Conservation (phyloP, 2,888 invertebrate genomes). For the Cacoxenus indagator region DNA sequence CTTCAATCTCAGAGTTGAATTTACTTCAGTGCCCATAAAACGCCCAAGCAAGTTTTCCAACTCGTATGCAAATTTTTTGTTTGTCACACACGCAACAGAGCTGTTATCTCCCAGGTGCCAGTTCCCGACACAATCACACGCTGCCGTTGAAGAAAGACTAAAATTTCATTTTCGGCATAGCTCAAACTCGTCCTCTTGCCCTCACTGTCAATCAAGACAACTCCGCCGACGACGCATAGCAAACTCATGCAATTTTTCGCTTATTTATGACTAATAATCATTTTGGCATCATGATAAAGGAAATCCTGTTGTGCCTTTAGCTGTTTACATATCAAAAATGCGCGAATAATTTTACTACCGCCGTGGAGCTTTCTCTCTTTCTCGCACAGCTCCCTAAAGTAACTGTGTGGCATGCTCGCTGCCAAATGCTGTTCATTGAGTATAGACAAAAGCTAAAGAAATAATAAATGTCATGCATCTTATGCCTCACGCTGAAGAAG, state of each 20-base stretch:
- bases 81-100: not conserved
- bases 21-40: too few relatives aligned
- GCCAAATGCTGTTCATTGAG: too few relatives aligned
- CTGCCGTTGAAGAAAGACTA: not conserved
- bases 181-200: not conserved
- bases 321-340: constrained; percentile 63
- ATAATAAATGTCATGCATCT: not conserved
- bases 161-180: not conserved
- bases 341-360: constrained; percentile 62
- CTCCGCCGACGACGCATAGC: not conserved
- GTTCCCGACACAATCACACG: not conserved
- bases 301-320: constrained; percentile 47
- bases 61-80: not conserved
- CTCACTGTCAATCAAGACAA: too few relatives aligned
- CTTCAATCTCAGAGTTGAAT: too few relatives aligned
- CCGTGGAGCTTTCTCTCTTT: constrained; percentile 37
- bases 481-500: constrained; percentile 41
- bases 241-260: constrained; percentile 8
- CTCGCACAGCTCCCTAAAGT: not conserved
- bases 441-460: not conserved
- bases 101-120: not conserved
- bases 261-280: constrained; percentile 21
- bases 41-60: not conserved
- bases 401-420: too few relatives aligned
- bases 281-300: constrained; percentile 43